Evolutionary conservation across 2,888 invertebrate species (phyloP).

Genomic region (Aspidiotus destructor): DNA sequence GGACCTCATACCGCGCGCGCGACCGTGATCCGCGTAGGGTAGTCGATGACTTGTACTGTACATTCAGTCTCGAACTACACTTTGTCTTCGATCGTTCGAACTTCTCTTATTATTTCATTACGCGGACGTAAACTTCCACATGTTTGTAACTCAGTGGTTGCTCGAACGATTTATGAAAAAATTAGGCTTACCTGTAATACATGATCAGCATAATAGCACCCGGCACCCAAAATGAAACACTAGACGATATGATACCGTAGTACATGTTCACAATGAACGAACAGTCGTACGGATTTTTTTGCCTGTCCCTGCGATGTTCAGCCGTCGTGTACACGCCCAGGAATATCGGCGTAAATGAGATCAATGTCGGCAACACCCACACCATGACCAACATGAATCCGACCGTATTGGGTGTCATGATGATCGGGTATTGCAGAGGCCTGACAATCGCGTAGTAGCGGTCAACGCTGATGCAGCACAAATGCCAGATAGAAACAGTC

Average conservation of each 20-base stretch:
- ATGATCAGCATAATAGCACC: constrained; percentile 85
- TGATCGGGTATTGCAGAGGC: constrained; percentile 81
- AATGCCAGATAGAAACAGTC: constrained; percentile 81
- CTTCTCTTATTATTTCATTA: neutral
- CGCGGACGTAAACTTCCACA: too few relatives aligned
- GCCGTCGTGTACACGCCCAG: constrained; percentile 59
- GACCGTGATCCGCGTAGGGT: too few relatives aligned
- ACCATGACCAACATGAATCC: constrained; percentile 47
- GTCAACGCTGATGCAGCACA: constrained; percentile 90
- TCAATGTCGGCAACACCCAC: constrained; percentile 52
- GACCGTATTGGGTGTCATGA: constrained; percentile 75
- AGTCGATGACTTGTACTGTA: too few relatives aligned
- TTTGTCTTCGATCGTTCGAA: too few relatives aligned
- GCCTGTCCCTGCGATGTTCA: constrained; percentile 49
- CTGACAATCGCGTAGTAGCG: constrained; percentile 84
- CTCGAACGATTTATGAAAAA: too few relatives aligned
- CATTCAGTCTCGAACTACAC: too few relatives aligned
- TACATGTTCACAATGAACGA: constrained; percentile 75
- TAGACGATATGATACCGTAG: constrained; percentile 79
- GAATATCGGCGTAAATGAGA: constrained; percentile 56
- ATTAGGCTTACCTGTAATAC: constrained; percentile 50
- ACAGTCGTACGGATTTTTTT: constrained; percentile 61
- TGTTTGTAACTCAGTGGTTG: too few relatives aligned
- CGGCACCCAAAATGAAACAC: constrained; percentile 88
- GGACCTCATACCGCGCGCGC: too few relatives aligned